Conservation (phyloP, 2,113 vertebrate genomes). For the Gallinago jamesoni region DNA sequence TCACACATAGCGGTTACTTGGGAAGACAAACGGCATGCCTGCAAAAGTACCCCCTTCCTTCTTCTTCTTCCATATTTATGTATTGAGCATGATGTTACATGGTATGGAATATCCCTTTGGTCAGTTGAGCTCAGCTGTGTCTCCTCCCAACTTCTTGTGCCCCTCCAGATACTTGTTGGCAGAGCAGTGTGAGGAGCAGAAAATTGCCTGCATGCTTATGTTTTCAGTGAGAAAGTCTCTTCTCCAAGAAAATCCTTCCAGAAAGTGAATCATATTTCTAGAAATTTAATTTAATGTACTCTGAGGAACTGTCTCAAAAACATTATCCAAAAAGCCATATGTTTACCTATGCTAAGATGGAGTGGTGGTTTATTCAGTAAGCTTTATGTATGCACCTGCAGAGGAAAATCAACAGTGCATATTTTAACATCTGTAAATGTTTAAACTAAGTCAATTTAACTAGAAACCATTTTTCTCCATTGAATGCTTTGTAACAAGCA, state of each 20-base stretch:
- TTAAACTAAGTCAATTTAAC: not conserved
- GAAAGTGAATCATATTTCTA: not conserved
- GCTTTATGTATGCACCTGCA: not conserved
- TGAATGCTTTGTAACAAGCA: not conserved
- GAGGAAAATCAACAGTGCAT: not conserved
- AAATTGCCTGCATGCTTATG: not conserved
- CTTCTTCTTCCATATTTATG: too few species aligned
- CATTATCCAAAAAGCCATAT: not conserved
- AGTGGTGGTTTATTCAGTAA: not conserved
- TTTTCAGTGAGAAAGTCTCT: not conserved
- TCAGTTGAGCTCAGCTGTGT: too few species aligned
- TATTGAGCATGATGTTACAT: too few species aligned
- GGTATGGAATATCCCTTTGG: too few species aligned
- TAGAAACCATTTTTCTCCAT: not conserved
- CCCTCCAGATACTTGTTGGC: not conserved
- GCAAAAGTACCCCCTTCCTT: too few species aligned
- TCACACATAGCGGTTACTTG: not conserved
- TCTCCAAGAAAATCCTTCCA: not conserved
- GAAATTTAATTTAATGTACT: not conserved
- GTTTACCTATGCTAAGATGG: not conserved
- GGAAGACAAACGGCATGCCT: not conserved
- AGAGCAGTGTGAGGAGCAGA: not conserved
- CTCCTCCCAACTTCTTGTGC: not conserved
- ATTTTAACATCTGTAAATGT: conserved; percentile 14
- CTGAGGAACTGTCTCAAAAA: not conserved